These are phyloP conservation scores for Lordiphosa mommai DNA, from an alignment of 1,140 invertebrate species.

Conservation along the genomic window DNA sequence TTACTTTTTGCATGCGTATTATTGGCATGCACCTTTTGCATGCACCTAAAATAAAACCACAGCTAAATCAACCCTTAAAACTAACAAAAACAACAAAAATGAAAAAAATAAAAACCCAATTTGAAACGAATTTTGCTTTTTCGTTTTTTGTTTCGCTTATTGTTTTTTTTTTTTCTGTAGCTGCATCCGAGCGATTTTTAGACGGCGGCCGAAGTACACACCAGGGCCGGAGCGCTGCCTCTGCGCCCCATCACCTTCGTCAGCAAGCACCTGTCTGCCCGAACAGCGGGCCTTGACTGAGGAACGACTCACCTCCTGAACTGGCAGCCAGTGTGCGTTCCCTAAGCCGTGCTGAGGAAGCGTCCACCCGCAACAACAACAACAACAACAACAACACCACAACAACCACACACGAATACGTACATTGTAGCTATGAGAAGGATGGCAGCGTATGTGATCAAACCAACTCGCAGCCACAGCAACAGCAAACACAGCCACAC, in stretches of 20 bases:
- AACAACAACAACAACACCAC: constrained; percentile 37
- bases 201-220: constrained; percentile 80
- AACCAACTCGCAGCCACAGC: constrained; percentile 24
- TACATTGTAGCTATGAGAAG: constrained; percentile 79
- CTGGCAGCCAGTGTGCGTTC: constrained; percentile 74
- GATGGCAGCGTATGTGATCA: constrained; percentile 76
- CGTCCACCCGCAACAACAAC: constrained; percentile 39
- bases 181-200: constrained; percentile 84
- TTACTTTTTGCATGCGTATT: constrained; percentile 47
- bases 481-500: constrained; percentile 12
- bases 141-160: constrained; percentile 12
- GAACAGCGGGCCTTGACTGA: constrained; percentile 80
- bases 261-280: constrained; percentile 80
- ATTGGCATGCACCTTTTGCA: constrained; percentile 63
- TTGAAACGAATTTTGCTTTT: constrained; percentile 38
- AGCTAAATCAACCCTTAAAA: constrained; percentile 17
- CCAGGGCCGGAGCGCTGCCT: constrained; percentile 79
- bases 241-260: constrained; percentile 80
- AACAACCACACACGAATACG: constrained; percentile 69
- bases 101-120: constrained; percentile 29
- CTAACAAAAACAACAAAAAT: constrained; percentile 4
- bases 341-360: constrained; percentile 69
- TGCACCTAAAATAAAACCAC: constrained; percentile 38
- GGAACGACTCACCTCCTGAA: constrained; percentile 80
- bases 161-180: constrained; percentile 74